Percentiles rank a stretch among this genome's conserved stretches.
These are phyloP conservation scores for Girardinichthys multiradiatus DNA, from an alignment of 2,113 vertebrate species.

Conservation along the genomic window DNA sequence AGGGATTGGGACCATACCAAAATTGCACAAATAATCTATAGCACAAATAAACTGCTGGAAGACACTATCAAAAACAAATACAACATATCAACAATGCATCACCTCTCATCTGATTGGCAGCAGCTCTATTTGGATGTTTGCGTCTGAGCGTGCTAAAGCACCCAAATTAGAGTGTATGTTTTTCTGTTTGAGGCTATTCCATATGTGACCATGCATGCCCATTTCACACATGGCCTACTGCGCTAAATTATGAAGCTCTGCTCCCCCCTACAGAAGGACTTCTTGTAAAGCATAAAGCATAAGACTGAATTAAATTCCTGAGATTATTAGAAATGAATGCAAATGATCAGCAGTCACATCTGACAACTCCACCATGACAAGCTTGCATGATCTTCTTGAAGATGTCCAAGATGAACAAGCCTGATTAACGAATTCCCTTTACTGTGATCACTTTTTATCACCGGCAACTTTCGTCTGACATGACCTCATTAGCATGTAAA, in stretches of 20 bases:
- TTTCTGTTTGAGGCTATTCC: conserved; percentile 45
- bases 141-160: conserved; percentile 27
- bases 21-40: not conserved
- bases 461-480: conserved; percentile 24
- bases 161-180: conserved; percentile 21
- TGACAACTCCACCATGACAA: not conserved
- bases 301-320: not conserved
- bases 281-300: conserved; percentile 1
- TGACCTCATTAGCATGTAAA: conserved; percentile 72
- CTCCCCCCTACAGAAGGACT: not conserved
- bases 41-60: not conserved
- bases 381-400: not conserved
- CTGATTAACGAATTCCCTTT: not conserved
- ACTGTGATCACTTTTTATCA: conserved; percentile 11
- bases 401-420: conserved; percentile 8
- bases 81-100: not conserved
- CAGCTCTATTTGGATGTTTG: conserved; percentile 14
- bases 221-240: conserved; percentile 67
- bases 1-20: not conserved
- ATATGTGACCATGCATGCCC: conserved; percentile 47
- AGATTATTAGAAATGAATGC: not conserved
- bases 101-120: conserved; percentile 6
- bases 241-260: conserved; percentile 12
- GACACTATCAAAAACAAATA: not conserved
- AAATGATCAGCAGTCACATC: conserved; percentile 3